phyloP scores from a whole-genome alignment of 2,888 invertebrate species.

The Drosophila mercatorum region DNA sequence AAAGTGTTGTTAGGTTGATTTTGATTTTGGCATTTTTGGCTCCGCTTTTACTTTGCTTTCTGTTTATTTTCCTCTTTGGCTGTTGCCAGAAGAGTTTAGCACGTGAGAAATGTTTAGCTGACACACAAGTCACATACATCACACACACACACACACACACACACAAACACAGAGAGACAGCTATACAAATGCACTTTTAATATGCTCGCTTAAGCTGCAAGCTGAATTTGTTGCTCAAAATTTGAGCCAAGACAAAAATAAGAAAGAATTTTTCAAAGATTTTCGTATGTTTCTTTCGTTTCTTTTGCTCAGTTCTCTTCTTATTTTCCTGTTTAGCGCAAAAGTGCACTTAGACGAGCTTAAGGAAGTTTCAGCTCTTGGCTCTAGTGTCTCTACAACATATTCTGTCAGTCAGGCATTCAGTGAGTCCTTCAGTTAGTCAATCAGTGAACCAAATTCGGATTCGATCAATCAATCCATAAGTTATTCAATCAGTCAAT shows the following conservation, averaged over 20 bases:
- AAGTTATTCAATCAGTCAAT: not conserved
- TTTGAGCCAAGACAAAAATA: not conserved
- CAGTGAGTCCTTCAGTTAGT: not conserved
- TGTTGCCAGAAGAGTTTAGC: slow-evolving; percentile 53
- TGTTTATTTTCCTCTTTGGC: slow-evolving; percentile 13
- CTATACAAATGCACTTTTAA: slow-evolving; percentile 29
- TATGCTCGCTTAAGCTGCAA: slow-evolving; percentile 7
- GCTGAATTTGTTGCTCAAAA: slow-evolving; percentile 1
- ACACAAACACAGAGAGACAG: not conserved
- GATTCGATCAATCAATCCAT: too few relatives aligned
- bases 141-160: slow-evolving; percentile 2
- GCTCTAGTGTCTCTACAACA: not conserved
- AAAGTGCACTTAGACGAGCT: not conserved
- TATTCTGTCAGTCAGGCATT: not conserved
- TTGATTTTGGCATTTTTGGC: slow-evolving; percentile 43
- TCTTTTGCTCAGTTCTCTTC: not conserved
- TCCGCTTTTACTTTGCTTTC: slow-evolving; percentile 25
- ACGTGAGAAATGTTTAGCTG: slow-evolving; percentile 57
- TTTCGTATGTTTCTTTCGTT: not conserved
- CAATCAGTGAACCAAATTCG: not conserved
- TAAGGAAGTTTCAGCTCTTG: not conserved
- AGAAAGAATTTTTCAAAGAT: not conserved
- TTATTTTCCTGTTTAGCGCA: not conserved
- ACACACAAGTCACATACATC: slow-evolving; percentile 21
- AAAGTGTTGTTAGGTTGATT: slow-evolving; percentile 71